phyloP scores from a whole-genome alignment of 2,797 vertebrate species.

The Scomberomorus guttatus region DNA sequence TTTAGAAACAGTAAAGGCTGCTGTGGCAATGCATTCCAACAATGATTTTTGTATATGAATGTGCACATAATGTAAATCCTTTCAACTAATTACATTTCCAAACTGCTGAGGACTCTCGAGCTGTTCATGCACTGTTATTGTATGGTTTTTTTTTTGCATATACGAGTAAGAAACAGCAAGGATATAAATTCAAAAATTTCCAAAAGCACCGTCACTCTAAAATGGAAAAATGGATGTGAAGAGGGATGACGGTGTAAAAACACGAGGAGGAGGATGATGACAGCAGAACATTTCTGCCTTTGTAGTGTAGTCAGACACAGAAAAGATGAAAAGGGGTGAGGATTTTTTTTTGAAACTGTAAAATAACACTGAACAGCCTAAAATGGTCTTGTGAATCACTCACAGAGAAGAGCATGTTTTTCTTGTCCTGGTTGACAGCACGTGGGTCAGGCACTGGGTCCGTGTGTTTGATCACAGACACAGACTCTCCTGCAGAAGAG shows the following conservation, averaged over 20 bases:
- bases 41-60: not conserved
- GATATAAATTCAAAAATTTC: not conserved
- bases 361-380: conserved; percentile 9
- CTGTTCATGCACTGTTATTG: not conserved
- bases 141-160: not conserved
- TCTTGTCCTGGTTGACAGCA: conserved; percentile 99
- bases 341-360: not conserved
- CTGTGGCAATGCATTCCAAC: not conserved
- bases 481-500: conserved; percentile 91
- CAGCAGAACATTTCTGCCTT: not conserved
- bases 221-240: conserved; percentile 1
- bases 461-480: conserved; percentile 99
- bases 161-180: not conserved
- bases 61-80: not conserved
- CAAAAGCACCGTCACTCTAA: not conserved
- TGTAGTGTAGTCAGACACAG: not conserved
- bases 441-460: conserved; percentile 98
- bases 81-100: not conserved
- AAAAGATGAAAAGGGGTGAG: not conserved
- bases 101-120: not conserved
- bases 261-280: not conserved
- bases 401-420: conserved; percentile 99
- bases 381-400: conserved; percentile 76
- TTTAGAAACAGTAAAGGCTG: not conserved
- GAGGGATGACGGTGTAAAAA: too few relatives aligned